Conservation (phyloP, 1,140 invertebrate genomes). For the Sitobion miscanthi region DNA sequence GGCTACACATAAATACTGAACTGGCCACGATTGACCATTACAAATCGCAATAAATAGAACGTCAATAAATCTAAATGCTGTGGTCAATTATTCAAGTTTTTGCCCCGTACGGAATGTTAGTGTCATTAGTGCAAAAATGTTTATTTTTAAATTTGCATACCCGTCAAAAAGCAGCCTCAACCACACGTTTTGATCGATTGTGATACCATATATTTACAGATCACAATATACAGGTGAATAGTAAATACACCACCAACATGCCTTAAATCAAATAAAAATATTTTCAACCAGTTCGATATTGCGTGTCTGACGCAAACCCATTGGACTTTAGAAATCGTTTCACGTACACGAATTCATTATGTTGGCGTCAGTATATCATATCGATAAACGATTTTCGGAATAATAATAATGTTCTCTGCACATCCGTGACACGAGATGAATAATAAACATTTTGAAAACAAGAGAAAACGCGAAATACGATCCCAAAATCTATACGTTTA, state of each 20-base stretch:
- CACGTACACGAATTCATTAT: conserved; percentile 44
- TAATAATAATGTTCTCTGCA: conserved; percentile 46
- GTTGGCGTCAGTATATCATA: conserved; percentile 5
- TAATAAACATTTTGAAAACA: conserved; percentile 28
- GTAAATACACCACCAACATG: neutral
- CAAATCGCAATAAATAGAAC: neutral
- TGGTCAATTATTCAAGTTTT: conserved; percentile 30
- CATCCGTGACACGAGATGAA: conserved; percentile 49
- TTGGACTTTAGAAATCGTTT: conserved; percentile 28
- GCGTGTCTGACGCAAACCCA: conserved; percentile 34
- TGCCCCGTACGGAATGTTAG: neutral
- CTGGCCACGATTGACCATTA: neutral
- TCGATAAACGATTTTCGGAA: conserved; percentile 48
- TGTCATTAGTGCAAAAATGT: conserved; percentile 18
- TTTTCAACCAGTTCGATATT: neutral
- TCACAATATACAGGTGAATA: neutral
- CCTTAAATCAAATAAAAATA: conserved; percentile 14
- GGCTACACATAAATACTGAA: neutral
- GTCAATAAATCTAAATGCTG: conserved; percentile 29
- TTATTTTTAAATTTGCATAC: conserved; percentile 26
- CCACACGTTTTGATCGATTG: conserved; percentile 18
- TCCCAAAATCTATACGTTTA: conserved; percentile 12
- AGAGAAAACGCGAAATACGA: conserved; percentile 20
- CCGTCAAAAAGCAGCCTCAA: neutral
- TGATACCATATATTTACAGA: neutral